Conservation (phyloP, 1,140 invertebrate genomes). For the Tetragnatha versicolor region DNA sequence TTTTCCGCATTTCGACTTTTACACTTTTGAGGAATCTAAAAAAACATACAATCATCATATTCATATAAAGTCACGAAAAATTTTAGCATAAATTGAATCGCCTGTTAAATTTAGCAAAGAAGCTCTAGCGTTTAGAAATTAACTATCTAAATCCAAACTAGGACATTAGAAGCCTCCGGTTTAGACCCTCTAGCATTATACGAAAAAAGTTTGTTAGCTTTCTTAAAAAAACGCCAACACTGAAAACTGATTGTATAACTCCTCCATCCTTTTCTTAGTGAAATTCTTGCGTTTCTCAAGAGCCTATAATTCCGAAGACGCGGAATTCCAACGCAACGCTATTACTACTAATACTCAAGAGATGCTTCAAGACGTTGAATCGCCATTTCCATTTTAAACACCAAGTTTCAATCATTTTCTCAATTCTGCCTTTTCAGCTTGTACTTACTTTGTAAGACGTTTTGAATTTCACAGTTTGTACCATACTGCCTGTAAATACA, state of each 20-base stretch:
- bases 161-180: constrained; percentile 39
- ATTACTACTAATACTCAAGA: constrained; percentile 51
- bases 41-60: constrained; percentile 51
- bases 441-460: constrained; percentile 62
- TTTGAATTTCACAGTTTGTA: constrained; percentile 65
- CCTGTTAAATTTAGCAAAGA: constrained; percentile 57
- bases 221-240: constrained; percentile 39
- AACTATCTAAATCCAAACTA: constrained; percentile 49
- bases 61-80: constrained; percentile 43
- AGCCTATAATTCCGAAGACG: constrained; percentile 52
- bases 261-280: constrained; percentile 51
- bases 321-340: constrained; percentile 45
- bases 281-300: constrained; percentile 45
- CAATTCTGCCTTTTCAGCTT: constrained; percentile 60
- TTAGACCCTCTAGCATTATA: constrained; percentile 53
- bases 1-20: constrained; percentile 11
- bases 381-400: constrained; percentile 57
- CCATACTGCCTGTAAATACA: constrained; percentile 65
- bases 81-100: constrained; percentile 52
- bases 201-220: constrained; percentile 56
- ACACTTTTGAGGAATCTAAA: constrained; percentile 25
- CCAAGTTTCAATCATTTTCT: constrained; percentile 59
- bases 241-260: constrained; percentile 53
- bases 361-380: constrained; percentile 54
- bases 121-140: constrained; percentile 54